Base-by-base conservation (phyloP, 2,113 vertebrate genomes). In the Oncorhynchus nerka region DNA sequence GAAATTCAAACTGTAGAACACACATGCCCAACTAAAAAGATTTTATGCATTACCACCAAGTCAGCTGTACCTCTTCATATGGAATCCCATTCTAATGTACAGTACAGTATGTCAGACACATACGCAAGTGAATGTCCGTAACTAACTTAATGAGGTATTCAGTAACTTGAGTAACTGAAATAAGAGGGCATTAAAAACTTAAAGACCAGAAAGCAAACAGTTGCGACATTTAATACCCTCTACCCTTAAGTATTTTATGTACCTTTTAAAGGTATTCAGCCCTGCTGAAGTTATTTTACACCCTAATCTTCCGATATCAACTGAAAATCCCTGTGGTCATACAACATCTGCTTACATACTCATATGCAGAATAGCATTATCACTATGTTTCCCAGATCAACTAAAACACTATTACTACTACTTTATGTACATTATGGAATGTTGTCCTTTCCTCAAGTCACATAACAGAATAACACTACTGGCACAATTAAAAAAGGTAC, bases 1-100 rank as follows among this genome's bases (percentile, higher is more conserved):
- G 39, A 92, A 85, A 91, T 85, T 83, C 74, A 85, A 90, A 87
- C 87, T 77, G 81, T n/a, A 82, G 81, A 82, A 83, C 79, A 75
- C 77, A 70, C 79, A 77, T 86, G 70, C 76, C 71, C 74, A 61
- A 67, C 68, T 71, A 65, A 84, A 84, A 74, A 11, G 59, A 85
- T 91, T 89, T 84, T 70, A 86, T 77, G 76, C 75, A 55, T 69
- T 61, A 75, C 28, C 48, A 79, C 26, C 72, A 81, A 81, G 84
- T 78, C 28, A 78, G 11, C 32, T 55, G 55, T 55, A 70, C 77
- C 55, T 75, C 62, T 20, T 20, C 70, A 79, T 45, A 81, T 20
- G 48, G 24, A 79, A 45, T 65, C 13, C 70, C 13, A 45, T 69
- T 65, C 69, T 34, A 77, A 70, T 24, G 19, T 15, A 55, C 7